Base-by-base conservation (phyloP, 1,140 invertebrate genomes). In the Diabrotica undecimpunctata region DNA sequence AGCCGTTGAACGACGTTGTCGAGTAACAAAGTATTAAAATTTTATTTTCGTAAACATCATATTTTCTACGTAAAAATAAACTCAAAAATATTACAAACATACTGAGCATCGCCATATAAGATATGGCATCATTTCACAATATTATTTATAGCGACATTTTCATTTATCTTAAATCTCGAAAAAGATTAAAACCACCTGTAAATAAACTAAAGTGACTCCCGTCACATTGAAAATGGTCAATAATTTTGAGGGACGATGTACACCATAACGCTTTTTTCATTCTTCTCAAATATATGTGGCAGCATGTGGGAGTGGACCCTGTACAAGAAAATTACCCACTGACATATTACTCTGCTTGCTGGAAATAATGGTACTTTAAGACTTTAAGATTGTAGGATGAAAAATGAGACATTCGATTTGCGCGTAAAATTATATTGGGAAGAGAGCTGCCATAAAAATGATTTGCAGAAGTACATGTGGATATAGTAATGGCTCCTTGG, bases 211-310 rank as follows among this genome's bases (percentile, higher is more conserved):
- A 46, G 8, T 46, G 41, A 46, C 41, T 46, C 8, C 41, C n/a
- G 41, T 46, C 41, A 46, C n/a, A 25, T 46, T 46, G 41, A 46
- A 46, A 46, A 46, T 46, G 41, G 41, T 46, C n/a, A 46, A 46
- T n/a, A 25, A 25, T 46, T 46, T 46, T n/a, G 8, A 46, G 8
- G n/a, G 8, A 46, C n/a, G 8, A n/a, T 46, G n/a, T 46, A 46
- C 41, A n/a, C 8, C n/a, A 46, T n/a, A n/a, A 46, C 41, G n/a
- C n/a, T 46, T 46, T 46, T 3, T 46, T 46, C 41, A 46, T 46
- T 46, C 41, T 10, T 46, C 8, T 46, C 8, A n/a, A 46, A 46
- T 46, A 46, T 46, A 46, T 46, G 41, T 46, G 41, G 41, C 41
- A 46, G 8, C 41, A 46, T 46, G 41, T 46, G 41, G 41, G 41